Percentiles rank a stretch among this genome's conserved stretches.
Conservation (phyloP, 1,140 invertebrate species). For the Spodoptera litura region DNA sequence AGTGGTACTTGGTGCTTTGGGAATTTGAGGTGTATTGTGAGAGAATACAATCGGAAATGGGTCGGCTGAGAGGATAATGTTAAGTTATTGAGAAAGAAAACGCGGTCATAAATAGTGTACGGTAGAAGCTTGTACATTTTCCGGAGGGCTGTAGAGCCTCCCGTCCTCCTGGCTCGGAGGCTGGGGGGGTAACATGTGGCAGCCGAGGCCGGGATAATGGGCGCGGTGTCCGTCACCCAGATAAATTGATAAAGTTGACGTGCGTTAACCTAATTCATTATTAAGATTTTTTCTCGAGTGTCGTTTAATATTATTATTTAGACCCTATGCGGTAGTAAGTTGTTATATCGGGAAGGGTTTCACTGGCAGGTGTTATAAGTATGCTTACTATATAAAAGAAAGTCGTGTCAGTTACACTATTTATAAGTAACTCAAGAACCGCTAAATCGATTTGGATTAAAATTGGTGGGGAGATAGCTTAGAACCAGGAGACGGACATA, state of each 20-base stretch:
- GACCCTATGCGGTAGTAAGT: background rate
- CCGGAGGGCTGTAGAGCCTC: conserved; percentile 38
- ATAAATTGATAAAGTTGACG: conserved; percentile 56
- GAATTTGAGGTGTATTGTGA: conserved; percentile 51
- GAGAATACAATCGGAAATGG: conserved; percentile 46
- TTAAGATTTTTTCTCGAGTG: conserved; percentile 24
- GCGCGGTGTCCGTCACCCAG: conserved; percentile 34
- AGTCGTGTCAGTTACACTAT: too few relatives aligned
- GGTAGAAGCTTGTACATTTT: conserved; percentile 54
- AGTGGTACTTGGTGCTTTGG: conserved; percentile 33
- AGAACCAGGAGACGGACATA: too few relatives aligned
- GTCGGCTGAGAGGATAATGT: conserved; percentile 44
- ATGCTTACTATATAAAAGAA: too few relatives aligned
- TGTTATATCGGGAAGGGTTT: background rate
- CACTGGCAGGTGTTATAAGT: too few relatives aligned
- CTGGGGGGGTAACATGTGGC: conserved; percentile 46
- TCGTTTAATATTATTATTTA: conserved; percentile 7
- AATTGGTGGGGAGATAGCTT: too few relatives aligned
- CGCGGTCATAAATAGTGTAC: conserved; percentile 51
- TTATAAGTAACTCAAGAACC: too few relatives aligned
- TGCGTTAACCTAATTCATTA: conserved; percentile 48
- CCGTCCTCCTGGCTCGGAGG: conserved; percentile 7
- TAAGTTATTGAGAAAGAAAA: conserved; percentile 58
- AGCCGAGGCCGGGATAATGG: conserved; percentile 33
- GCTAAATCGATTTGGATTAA: too few relatives aligned